These are phyloP conservation scores for Anoncus sp. DNA, from an alignment of 2,888 invertebrate genomes.

Conservation along the genomic window DNA sequence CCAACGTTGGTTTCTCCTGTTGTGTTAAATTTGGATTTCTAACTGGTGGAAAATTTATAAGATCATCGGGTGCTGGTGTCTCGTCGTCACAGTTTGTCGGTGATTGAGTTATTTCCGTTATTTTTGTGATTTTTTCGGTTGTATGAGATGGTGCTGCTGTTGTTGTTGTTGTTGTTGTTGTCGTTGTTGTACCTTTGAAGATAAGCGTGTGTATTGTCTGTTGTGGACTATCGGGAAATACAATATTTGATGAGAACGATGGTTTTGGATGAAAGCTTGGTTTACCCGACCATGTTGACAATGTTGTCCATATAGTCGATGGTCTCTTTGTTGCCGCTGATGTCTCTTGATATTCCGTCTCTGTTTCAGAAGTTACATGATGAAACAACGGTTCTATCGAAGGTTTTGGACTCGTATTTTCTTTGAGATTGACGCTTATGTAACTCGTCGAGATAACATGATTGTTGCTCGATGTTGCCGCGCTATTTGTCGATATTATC, in stretches of 20 bases:
- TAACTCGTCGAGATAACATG: constrained; percentile 80
- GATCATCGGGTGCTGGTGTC: constrained; percentile 87
- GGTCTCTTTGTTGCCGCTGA: constrained; percentile 70
- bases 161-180: too few species aligned
- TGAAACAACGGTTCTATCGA: too few species aligned
- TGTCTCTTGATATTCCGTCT: background rate
- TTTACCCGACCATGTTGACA: constrained; percentile 76
- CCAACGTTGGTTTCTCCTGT: constrained; percentile 80
- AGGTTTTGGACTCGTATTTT: constrained; percentile 67
- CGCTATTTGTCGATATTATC: constrained; percentile 75
- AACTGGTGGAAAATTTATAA: constrained; percentile 93
- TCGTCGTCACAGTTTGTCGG: constrained; percentile 84
- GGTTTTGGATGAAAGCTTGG: constrained; percentile 78
- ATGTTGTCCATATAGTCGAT: constrained; percentile 75
- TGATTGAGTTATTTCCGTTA: constrained; percentile 31
- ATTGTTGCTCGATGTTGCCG: constrained; percentile 74
- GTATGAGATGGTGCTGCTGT: constrained; percentile 43
- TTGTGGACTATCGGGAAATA: constrained; percentile 46
- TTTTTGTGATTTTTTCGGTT: constrained; percentile 13
- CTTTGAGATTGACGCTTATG: constrained; percentile 80
- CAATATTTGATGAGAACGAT: constrained; percentile 60
- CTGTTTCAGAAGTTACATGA: too few species aligned
- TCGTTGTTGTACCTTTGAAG: constrained; percentile 67
- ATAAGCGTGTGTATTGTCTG: constrained; percentile 62
- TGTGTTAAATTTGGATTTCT: constrained; percentile 92